Evolutionary conservation across 2,797 vertebrate genomes (phyloP).

Genomic region (Chelonia mydas): DNA sequence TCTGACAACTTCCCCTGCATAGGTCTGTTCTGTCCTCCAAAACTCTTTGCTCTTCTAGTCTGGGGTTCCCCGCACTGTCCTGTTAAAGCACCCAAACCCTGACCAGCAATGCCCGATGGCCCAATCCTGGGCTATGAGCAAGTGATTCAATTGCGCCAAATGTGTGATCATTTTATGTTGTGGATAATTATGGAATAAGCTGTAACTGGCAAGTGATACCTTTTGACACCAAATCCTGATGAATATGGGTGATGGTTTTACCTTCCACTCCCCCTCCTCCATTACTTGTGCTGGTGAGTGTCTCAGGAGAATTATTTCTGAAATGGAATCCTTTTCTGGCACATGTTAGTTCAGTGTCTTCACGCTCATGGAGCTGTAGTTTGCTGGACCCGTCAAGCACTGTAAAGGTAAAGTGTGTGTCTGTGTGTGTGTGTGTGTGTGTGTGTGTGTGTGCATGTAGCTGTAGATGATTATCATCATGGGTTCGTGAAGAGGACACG

Average conservation of each 20-base stretch:
- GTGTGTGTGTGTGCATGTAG: accelerated
- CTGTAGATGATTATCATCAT: accelerated
- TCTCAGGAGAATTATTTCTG: accelerated
- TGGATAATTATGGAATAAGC: accelerated
- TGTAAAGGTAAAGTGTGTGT: neutral
- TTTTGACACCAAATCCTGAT: accelerated
- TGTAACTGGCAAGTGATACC: accelerated
- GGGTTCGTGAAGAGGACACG: accelerated
- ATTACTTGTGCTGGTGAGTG: neutral
- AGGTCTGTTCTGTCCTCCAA: neutral
- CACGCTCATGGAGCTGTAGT: accelerated
- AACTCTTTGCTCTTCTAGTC: neutral
- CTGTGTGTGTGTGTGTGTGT: accelerated
- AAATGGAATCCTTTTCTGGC: accelerated
- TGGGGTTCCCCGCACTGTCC: neutral
- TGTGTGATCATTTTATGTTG: accelerated
- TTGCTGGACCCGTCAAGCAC: neutral
- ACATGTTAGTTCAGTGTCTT: accelerated
- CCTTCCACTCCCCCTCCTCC: accelerated
- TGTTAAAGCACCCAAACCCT: neutral
- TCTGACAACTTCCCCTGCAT: neutral
- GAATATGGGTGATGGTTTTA: accelerated
- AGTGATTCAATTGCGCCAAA: accelerated
- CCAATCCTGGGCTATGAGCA: accelerated
- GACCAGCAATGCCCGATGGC: accelerated